Conservation (phyloP, 2,113 vertebrate species). For the Lichenostomus cassidix region DNA sequence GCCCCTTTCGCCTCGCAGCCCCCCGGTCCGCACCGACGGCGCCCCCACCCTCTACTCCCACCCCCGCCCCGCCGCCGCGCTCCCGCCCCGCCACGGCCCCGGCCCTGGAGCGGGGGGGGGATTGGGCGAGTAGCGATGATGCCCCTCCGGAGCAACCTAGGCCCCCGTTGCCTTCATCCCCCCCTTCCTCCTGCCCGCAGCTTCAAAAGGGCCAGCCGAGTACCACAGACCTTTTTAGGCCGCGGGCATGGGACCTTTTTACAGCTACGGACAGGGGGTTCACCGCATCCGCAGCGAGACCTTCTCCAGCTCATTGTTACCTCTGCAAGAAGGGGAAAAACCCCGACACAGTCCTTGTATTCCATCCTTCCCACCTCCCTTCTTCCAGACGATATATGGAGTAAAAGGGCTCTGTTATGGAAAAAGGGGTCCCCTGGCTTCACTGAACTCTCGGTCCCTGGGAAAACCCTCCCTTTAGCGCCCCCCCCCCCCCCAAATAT, state of each 20-base stretch:
- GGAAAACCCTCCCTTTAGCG: background rate
- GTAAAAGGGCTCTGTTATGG: background rate
- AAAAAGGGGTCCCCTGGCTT: background rate
- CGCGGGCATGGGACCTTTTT: background rate
- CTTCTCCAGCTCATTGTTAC: background rate
- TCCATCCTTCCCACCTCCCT: background rate
- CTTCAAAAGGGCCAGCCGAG: slow-evolving; percentile 19
- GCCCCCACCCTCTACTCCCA: background rate
- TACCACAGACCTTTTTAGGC: background rate
- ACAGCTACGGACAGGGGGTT: background rate
- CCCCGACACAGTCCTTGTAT: background rate
- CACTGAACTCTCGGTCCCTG: background rate
- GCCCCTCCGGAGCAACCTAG: background rate
- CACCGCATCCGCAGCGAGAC: background rate
- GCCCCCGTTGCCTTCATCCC: background rate
- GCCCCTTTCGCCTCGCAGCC: slow-evolving; percentile 57
- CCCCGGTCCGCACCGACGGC: background rate
- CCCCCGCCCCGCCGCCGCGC: background rate
- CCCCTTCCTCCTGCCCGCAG: background rate
- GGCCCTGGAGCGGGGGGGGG: background rate
- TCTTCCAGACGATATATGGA: background rate
- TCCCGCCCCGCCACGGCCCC: background rate
- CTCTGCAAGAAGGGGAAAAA: background rate
- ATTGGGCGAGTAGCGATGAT: background rate
- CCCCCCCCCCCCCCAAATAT: no score